phyloP scores from a whole-genome alignment of 2,888 invertebrate species.

The Epinotia bilunana region DNA sequence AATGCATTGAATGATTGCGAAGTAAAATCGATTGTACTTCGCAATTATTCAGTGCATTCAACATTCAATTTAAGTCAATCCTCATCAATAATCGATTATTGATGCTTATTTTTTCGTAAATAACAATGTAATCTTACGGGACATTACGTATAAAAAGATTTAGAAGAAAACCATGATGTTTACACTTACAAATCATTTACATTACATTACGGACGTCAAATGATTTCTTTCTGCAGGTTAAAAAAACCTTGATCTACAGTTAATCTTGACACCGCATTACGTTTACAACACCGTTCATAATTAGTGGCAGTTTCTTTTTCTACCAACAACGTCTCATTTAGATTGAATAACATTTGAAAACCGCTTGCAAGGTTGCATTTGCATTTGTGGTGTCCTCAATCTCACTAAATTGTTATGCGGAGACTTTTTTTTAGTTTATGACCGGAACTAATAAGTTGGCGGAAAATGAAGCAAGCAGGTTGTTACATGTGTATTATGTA shows the following conservation, averaged over 20 bases:
- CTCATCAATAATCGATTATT: too few species aligned
- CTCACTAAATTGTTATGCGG: background rate
- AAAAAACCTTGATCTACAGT: constrained; percentile 20
- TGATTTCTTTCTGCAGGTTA: background rate
- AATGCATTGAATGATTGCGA: too few species aligned
- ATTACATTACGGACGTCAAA: background rate
- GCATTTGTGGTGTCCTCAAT: background rate
- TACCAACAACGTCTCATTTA: background rate
- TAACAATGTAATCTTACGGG: too few species aligned
- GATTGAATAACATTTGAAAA: background rate
- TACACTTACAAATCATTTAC: background rate
- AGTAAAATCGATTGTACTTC: too few species aligned
- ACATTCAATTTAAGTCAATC: too few species aligned
- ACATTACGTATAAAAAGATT: background rate
- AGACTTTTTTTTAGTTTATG: constrained; percentile 2
- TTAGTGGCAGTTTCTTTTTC: constrained; percentile 28
- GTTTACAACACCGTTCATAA: constrained; percentile 23
- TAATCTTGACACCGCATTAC: constrained; percentile 16
- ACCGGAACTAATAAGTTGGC: constrained; percentile 19
- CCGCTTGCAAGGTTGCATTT: constrained; percentile 1
- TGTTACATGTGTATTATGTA: constrained; percentile 31
- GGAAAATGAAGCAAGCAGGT: constrained; percentile 10
- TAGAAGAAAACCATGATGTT: background rate
- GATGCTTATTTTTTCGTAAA: too few species aligned
- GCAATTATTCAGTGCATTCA: too few species aligned